phyloP scores from a whole-genome alignment of 2,113 vertebrate genomes.

The Candoia aspera region DNA sequence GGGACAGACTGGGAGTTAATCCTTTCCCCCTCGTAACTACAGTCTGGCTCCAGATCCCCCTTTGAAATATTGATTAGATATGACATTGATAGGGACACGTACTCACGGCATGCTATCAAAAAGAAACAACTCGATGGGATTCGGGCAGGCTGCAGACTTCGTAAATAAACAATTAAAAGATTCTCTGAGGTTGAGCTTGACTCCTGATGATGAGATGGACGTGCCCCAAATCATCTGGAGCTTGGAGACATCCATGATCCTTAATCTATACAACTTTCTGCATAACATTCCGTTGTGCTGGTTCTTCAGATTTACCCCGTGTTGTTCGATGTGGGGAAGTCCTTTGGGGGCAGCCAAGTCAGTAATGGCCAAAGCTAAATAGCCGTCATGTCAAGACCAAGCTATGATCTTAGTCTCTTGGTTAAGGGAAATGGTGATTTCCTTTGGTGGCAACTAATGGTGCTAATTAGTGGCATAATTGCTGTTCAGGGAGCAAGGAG shows the following conservation, averaged over 20 bases:
- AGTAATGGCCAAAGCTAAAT: neutral
- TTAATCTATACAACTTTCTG: neutral
- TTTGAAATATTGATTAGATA: neutral
- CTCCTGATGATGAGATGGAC: neutral
- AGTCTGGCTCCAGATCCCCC: neutral
- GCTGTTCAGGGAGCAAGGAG: neutral
- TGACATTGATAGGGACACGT: neutral
- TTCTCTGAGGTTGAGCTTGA: neutral
- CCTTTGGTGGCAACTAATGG: neutral
- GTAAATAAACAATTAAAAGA: neutral
- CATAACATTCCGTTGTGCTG: neutral
- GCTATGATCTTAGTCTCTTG: neutral
- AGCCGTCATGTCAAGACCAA: neutral
- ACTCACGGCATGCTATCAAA: no score
- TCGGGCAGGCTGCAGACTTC: neutral
- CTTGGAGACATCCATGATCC: neutral
- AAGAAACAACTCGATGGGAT: neutral
- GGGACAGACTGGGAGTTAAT: neutral
- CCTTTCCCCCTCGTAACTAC: neutral
- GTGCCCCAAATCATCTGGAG: neutral
- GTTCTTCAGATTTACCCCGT: neutral
- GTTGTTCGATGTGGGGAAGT: neutral
- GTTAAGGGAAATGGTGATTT: neutral
- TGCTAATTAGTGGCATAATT: neutral
- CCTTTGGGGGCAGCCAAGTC: neutral